Percentiles rank a stretch among this genome's conserved stretches.
Evolutionary conservation across 2,797 vertebrate genomes (phyloP).

Genomic region (Emydoidea blandingii): DNA sequence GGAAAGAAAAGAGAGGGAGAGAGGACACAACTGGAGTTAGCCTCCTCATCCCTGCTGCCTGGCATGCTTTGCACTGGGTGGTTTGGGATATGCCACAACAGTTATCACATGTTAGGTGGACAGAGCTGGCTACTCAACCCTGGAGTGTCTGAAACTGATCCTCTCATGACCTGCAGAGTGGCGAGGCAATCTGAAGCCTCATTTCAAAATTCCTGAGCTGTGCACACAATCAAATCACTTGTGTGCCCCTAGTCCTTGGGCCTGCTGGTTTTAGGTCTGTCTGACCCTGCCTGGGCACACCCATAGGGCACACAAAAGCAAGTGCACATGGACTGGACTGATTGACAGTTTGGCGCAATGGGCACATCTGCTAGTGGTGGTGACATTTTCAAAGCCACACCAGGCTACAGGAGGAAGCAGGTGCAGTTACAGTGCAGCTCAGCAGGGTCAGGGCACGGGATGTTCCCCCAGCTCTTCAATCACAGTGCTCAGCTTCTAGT

Average conservation of each 20-base stretch:
- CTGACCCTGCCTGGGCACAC: background rate
- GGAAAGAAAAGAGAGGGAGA: background rate
- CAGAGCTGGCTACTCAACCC: background rate
- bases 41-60: too few relatives aligned
- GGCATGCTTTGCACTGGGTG: too few relatives aligned
- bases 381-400: background rate
- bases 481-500: background rate
- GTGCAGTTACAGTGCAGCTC: too few relatives aligned
- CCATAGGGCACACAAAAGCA: background rate
- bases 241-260: background rate
- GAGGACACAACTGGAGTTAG: too few relatives aligned
- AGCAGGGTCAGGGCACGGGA: rapidly evolving
- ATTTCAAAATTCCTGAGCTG: background rate
- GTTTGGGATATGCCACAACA: too few relatives aligned
- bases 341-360: background rate
- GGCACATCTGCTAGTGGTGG: background rate
- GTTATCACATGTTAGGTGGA: too few relatives aligned
- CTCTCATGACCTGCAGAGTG: background rate
- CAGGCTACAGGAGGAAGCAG: background rate
- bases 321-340: background rate
- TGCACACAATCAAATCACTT: background rate
- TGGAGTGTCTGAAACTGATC: background rate
- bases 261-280: background rate
- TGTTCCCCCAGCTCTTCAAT: background rate
- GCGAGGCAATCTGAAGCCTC: too few relatives aligned